Evolutionary conservation across 2,113 vertebrate genomes (phyloP), one percentile per base, ranked within the genome.

Genomic region (Tachycineta bicolor): DNA sequence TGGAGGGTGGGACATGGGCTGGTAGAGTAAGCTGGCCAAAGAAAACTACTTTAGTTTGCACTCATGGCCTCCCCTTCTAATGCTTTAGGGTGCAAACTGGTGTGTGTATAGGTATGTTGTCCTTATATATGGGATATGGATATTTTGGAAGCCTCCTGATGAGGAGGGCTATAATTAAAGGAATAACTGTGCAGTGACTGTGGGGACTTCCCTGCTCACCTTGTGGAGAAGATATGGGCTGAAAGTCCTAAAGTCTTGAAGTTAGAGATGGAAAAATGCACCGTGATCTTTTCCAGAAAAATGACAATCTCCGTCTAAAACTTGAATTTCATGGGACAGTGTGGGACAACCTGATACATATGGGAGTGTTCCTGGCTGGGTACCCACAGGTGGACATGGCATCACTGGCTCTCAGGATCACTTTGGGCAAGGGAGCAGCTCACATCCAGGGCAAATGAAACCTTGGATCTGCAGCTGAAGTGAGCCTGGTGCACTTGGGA

Each of bases 351-450:
- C 17, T 49, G 46, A 6, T 17, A 6, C 18, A 12, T 24, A 12
- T 18, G 50, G 37, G 39, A 12, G 22, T 17, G 19, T 28, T 58
- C 24, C 64, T 62, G 55, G 24, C 50, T 71, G 68, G 37, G 68
- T 29, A 65, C 11, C 24, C 22, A 3, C 11, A 8, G 55, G 9
- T 33, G 70, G 23, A 22, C 0, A 0, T 6, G 24, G 49, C 1
- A 1, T 31, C 3, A 2, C 39, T 0, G 5, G 17, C 47, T 62
- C 20, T 79, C 21, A 34, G 63, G 43, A 37, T 44, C 0, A 0
- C 49, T 56, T 62, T 71, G 56, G 53, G 31, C 56, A 41, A 1
- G 0, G 0, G 14, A 81, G 47, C 59, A 88, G 34, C 64, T 81
- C 13, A 1, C 37, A 60, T 18, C 39, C 23, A 29, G 34, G 46